Conservation (phyloP, 2,797 vertebrate species). For the Clamator glandarius region DNA sequence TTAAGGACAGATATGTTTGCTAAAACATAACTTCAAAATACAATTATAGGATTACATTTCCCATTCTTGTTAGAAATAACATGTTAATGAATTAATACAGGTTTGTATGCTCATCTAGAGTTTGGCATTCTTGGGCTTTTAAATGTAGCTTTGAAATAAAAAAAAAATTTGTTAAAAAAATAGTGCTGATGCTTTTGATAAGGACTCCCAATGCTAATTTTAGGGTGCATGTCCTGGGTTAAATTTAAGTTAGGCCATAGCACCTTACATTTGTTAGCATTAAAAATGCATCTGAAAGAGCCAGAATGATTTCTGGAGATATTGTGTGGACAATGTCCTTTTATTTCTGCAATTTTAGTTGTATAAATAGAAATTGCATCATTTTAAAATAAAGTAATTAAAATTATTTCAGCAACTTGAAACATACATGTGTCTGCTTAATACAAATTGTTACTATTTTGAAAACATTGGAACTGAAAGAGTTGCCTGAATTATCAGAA, state of each 20-base stretch:
- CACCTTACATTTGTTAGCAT: not conserved
- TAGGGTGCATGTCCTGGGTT: not conserved
- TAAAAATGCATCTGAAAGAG: not conserved
- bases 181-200: not conserved
- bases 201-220: not conserved
- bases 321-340: not conserved
- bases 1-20: not conserved
- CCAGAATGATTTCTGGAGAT: not conserved
- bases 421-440: not conserved
- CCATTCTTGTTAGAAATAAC: not conserved
- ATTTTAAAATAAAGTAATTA: not conserved
- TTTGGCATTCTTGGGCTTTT: not conserved
- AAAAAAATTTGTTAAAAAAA: too few relatives aligned
- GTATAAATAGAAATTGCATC: not conserved
- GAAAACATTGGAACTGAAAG: not conserved
- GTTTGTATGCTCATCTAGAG: not conserved
- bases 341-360: not conserved
- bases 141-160: not conserved
- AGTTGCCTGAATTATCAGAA: not conserved
- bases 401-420: not conserved
- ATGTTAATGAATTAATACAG: not conserved
- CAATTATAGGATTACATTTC: not conserved
- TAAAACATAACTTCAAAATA: not conserved
- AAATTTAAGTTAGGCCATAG: not conserved
- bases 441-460: not conserved